These are phyloP conservation scores for Temnopleurus reevesii DNA, from an alignment of 53 echinoderm and acorn worm species.

Conservation along the genomic window DNA sequence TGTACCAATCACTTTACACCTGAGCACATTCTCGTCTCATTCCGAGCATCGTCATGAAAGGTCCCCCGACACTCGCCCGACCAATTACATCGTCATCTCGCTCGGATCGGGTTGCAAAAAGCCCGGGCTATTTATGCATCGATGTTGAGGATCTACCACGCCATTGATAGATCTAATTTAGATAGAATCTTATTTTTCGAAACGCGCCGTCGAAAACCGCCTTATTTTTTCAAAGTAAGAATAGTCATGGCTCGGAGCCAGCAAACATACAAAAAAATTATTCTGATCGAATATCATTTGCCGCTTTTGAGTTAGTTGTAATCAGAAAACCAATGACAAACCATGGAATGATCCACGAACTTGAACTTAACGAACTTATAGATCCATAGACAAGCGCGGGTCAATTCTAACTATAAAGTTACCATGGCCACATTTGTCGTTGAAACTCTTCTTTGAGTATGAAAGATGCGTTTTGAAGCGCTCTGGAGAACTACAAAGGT, in stretches of 20 bases:
- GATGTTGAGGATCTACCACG: slow-evolving; percentile 32
- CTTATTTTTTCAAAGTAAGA: no score
- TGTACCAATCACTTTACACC: slow-evolving; percentile 49
- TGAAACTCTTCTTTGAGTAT: no score
- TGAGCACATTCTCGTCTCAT: slow-evolving; percentile 32
- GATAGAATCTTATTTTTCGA: neutral
- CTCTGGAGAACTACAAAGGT: no score
- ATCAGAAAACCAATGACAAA: neutral
- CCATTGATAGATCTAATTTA: slow-evolving; percentile 38
- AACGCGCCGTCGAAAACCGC: neutral
- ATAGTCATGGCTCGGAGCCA: neutral
- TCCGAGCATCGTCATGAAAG: neutral
- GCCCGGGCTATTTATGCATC: slow-evolving; percentile 40
- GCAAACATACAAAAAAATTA: neutral
- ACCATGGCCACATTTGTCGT: no score
- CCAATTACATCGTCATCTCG: slow-evolving; percentile 32
- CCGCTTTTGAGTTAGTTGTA: neutral
- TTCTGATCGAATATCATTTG: neutral
- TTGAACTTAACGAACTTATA: no score
- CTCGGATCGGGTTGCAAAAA: slow-evolving; percentile 32
- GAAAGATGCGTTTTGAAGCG: no score
- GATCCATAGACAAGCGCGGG: no score
- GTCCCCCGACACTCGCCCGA: slow-evolving; percentile 38
- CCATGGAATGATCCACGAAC: no score
- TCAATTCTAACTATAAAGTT: no score